A percentile compares a stretch with the other conserved stretches of the same genome.
These are phyloP conservation scores for Propithecus perrieri DNA, from an alignment of 2,797 vertebrate species.

Conservation along the genomic window DNA sequence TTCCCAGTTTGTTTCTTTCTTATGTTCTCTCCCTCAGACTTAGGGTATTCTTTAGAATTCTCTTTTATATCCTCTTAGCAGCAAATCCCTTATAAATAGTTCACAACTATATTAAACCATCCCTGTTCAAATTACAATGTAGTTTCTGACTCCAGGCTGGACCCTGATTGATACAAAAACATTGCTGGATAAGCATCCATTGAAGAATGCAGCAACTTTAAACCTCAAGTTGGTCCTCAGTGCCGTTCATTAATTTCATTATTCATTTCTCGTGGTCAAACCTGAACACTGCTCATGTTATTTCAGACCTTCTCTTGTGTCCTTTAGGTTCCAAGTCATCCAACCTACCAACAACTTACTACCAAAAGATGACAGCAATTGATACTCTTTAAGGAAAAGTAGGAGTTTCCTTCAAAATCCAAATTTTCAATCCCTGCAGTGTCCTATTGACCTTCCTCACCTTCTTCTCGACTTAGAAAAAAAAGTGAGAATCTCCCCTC, in stretches of 20 bases:
- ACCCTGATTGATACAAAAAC: neutral
- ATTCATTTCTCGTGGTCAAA: neutral
- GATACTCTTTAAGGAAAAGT: neutral
- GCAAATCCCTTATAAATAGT: neutral
- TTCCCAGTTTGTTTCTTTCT: neutral
- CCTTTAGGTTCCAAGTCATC: neutral
- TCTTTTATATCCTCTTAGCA: neutral
- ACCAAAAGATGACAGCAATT: neutral
- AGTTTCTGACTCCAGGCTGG: neutral
- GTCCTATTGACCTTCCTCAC: neutral
- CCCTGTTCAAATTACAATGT: neutral
- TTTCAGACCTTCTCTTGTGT: neutral
- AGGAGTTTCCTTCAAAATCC: neutral
- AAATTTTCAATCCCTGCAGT: neutral
- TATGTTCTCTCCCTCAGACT: neutral
- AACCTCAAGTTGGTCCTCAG: neutral
- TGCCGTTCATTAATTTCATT: neutral
- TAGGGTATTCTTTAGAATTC: neutral
- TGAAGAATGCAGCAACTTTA: neutral
- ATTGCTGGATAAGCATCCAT: neutral
- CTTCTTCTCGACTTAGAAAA: neutral
- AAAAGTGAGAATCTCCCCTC: neutral
- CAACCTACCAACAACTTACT: neutral
- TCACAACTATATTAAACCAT: neutral
- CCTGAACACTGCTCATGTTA: neutral